phyloP scores from a whole-genome alignment of 2,888 invertebrate species.

The Mythimna ferrago region DNA sequence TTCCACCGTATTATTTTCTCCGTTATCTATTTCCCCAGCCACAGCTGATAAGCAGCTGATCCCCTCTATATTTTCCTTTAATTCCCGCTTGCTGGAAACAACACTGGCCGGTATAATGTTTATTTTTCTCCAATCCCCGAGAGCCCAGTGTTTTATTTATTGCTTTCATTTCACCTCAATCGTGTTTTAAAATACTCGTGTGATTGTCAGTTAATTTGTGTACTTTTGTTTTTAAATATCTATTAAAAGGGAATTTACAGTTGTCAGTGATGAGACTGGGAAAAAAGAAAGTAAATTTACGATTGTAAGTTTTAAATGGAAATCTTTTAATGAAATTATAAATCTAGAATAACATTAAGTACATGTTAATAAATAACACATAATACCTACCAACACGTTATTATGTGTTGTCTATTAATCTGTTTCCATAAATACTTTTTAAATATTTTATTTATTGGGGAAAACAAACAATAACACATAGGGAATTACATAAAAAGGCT shows the following conservation, averaged over 20 bases:
- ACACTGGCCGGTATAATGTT: slow-evolving; percentile 70
- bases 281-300: neutral
- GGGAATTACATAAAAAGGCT: no score
- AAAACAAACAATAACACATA: no score
- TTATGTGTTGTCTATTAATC: no score
- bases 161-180: slow-evolving; percentile 77
- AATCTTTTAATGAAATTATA: no score
- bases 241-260: slow-evolving; percentile 25
- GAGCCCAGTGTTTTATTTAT: slow-evolving; percentile 76
- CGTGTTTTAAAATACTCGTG: slow-evolving; percentile 81
- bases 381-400: no score
- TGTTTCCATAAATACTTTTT: no score
- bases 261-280: neutral
- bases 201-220: slow-evolving; percentile 79
- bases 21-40: slow-evolving; percentile 38
- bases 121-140: slow-evolving; percentile 73
- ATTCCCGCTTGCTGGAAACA: slow-evolving; percentile 59
- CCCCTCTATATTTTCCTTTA: slow-evolving; percentile 64
- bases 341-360: no score
- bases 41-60: slow-evolving; percentile 55
- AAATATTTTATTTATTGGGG: no score
- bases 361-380: no score
- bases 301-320: neutral
- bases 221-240: slow-evolving; percentile 63
- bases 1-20: slow-evolving; percentile 16